Evolutionary conservation across 2,113 vertebrate genomes (phyloP), one percentile per base, ranked within the genome.

Genomic region (Gadus chalcogrammus): DNA sequence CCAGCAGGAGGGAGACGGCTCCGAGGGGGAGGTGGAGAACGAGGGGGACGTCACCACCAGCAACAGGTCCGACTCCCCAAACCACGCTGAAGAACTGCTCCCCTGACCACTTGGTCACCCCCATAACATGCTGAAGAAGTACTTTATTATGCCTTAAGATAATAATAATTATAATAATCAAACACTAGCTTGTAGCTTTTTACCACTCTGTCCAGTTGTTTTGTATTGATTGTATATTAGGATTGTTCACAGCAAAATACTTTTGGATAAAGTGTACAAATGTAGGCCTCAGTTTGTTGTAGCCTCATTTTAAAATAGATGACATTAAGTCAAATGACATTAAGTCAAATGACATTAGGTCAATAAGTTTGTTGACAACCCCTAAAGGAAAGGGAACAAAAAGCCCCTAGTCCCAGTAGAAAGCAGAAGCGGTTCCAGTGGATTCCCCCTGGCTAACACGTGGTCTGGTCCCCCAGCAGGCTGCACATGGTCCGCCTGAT

Each of bases 401-500:
- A 11, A 42, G 11, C 6, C 38, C 38, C 4, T 11, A 3, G 42
- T 2, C 7, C 42, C 31, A 35, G 31, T 5, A 35, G 31, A 35
- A 35, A 48, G 42, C 8, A 48, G 42, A 48, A 48, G 42, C 42
- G 2, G 0, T 48, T 48, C 12, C 42, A 48, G 42, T 48, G 42
- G 5, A 48, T 13, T 48, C 42, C 42, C 11, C 42, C 2, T 48
- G 42, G 56, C 15, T 59, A 59, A 59, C 56, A 15, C 17, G 16
- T 59, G n/a, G 56, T n/a, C 15, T 59, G 15, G 13, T 13, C 42
- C 42, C 28, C 4, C 61, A 9, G 42, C 27, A 99, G 97, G 87
- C 88, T 99, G 69, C 97, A 99, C 87, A 97, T 98, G 96, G 96
- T 99, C 59, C 91, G 97, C 55, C 90, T 99, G 55, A 98, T 99